Percentiles rank a stretch among this genome's conserved stretches.
Conservation (phyloP, 2,797 vertebrate species). For the Sebastes miniatus region DNA sequence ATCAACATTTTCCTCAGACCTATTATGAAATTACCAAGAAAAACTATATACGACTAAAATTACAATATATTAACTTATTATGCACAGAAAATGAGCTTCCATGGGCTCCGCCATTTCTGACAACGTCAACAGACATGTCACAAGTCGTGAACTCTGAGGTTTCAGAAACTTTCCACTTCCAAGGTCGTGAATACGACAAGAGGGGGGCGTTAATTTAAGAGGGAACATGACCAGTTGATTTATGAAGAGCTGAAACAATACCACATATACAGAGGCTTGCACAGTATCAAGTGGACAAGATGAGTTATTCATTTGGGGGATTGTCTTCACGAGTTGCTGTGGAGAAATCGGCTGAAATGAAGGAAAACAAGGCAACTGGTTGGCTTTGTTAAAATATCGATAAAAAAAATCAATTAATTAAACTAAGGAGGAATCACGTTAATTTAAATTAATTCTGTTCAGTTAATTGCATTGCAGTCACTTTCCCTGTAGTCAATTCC, state of each 20-base stretch:
- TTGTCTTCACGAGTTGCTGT: not conserved
- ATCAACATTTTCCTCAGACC: too few species aligned
- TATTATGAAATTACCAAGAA: too few species aligned
- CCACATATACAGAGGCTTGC: not conserved
- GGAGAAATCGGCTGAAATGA: not conserved
- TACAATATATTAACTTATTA: too few species aligned
- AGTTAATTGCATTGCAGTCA: not conserved
- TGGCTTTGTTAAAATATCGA: not conserved
- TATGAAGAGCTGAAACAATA: not conserved
- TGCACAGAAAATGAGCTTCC: too few species aligned
- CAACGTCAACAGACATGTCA: too few species aligned
- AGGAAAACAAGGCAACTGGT: not conserved
- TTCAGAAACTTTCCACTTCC: too few species aligned
- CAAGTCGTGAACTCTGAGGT: too few species aligned
- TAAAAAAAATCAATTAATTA: not conserved
- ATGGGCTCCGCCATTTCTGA: too few species aligned
- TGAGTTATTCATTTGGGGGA: not conserved
- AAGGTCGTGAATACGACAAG: too few species aligned
- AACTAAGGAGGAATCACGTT: not conserved
- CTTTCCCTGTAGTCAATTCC: not conserved
- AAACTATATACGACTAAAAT: too few species aligned
- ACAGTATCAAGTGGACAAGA: not conserved
- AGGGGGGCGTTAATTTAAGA: not conserved
- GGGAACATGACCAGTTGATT: not conserved
- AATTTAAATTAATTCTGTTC: not conserved